Base-by-base conservation (phyloP, 1,140 invertebrate genomes). In the Trachymyrmex cornetzi region DNA sequence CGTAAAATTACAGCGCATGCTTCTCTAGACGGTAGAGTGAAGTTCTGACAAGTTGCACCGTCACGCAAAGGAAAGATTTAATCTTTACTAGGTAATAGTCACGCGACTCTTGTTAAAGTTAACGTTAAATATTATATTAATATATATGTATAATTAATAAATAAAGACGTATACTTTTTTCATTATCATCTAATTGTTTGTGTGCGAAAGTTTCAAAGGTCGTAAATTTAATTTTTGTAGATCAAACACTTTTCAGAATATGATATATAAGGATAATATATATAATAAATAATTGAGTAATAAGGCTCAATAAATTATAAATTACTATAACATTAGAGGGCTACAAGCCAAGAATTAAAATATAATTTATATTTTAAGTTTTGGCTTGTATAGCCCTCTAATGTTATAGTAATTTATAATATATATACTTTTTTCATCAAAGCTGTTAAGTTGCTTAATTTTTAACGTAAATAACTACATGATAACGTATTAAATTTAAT, bases 21-120 rank as follows among this genome's bases (percentile, higher is more conserved):
- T 44, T 48, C 55, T 30, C 30, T 24, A 16, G 3, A 14, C 16
- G 14, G 27, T 14, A 1, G 27, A 71, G 48, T 69, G 22, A 69
- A 81, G 48, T 59, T 3, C 38, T 61, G 67, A 48, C 63, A 82
- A 66, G 67, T 59, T 82, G 67, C 55, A 74, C n/a, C 34, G 79
- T 82, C 80, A 82, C 67, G 67, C 53, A 48, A 74, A 74, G 12
- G 22, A 61, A 59, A 14, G 34, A 61, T 82, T 74, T 74, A 59
- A 74, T 61, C 34, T 24, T 82, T 48, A 53, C 34, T 3, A 44
- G n/a, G 19, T 44, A 44, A 59, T 22, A 74, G 67, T 82, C 80
- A 82, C 67, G 80, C 67, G 6, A 82, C 27, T 27, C 50, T 14
- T n/a, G 79, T 24, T 53, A 27, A 59, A 81, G 38, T 12, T 81